Percentiles rank a stretch among this genome's conserved stretches.
Evolutionary conservation across 1,140 invertebrate genomes (phyloP).

Genomic region (Drosophila setifemur): DNA sequence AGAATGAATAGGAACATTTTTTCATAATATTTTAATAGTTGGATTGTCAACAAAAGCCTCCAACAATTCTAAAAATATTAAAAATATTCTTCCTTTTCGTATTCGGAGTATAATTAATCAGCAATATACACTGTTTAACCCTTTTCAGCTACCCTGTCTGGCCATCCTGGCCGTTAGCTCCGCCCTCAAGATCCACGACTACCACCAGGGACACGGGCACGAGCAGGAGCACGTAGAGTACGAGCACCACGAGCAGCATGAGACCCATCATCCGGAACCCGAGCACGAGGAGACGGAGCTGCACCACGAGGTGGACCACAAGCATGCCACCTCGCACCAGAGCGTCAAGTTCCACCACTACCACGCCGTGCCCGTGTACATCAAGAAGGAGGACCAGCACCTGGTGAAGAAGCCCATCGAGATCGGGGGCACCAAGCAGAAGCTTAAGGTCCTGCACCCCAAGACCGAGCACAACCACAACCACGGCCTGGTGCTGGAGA

Average conservation of each 20-base stretch:
- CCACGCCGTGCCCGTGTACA: slow-evolving; percentile 86
- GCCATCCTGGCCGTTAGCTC: slow-evolving; percentile 40
- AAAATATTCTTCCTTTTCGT: too few species aligned
- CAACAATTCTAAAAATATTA: too few species aligned
- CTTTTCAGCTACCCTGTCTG: slow-evolving; percentile 59
- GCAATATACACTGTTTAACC: too few species aligned
- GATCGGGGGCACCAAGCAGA: slow-evolving; percentile 85
- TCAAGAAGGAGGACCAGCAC: slow-evolving; percentile 86
- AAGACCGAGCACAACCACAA: slow-evolving; percentile 84
- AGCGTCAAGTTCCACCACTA: slow-evolving; percentile 87
- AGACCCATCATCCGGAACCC: slow-evolving; percentile 77
- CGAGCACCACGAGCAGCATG: slow-evolving; percentile 49
- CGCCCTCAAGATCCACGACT: slow-evolving; percentile 72
- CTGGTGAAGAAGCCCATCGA: slow-evolving; percentile 85
- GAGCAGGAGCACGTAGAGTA: slow-evolving; percentile 16
- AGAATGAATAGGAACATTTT: too few species aligned
- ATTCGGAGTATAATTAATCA: too few species aligned
- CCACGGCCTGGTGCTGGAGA: slow-evolving; percentile 84
- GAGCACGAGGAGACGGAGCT: slow-evolving; percentile 84
- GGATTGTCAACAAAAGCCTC: too few species aligned
- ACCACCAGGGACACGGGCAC: slow-evolving; percentile 29
- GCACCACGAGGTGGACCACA: slow-evolving; percentile 85
- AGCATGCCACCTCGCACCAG: slow-evolving; percentile 86
- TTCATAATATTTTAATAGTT: too few species aligned
- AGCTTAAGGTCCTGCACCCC: slow-evolving; percentile 85